Evolutionary conservation across 2,797 vertebrate genomes (phyloP).

Genomic region (Prunella strophiata): DNA sequence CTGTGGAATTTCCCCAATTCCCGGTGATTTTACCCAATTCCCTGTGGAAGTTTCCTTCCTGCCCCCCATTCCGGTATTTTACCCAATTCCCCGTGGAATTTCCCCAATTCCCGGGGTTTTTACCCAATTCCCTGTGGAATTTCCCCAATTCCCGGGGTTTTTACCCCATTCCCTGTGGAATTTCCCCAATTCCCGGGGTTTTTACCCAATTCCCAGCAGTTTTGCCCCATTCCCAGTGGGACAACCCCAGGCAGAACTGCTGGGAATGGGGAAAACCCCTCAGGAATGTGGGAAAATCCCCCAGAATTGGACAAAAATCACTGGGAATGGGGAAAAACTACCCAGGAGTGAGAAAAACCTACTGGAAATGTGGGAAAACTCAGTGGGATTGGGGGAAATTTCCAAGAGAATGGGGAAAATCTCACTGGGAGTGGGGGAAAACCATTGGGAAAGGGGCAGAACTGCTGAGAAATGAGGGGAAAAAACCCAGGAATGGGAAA

Average conservation of each 20-base stretch:
- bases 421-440: not conserved
- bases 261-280: not conserved
- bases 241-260: not conserved
- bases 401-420: too few relatives aligned
- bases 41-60: too few relatives aligned
- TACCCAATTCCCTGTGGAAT: not conserved
- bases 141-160: not conserved
- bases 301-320: not conserved
- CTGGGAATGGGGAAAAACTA: not conserved
- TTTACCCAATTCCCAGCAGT: not conserved
- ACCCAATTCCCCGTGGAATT: not conserved
- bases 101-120: not conserved
- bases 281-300: not conserved
- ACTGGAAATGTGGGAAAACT: too few relatives aligned
- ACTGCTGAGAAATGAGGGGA: not conserved
- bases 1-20: fast-evolving
- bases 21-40: not conserved
- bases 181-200: not conserved
- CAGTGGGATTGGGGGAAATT: too few relatives aligned
- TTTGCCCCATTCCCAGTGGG: not conserved
- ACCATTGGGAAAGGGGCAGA: not conserved
- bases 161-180: not conserved
- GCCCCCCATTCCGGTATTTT: too few relatives aligned
- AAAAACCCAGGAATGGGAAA: not conserved
- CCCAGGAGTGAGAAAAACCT: too few relatives aligned